Conservation (phyloP, 1,140 invertebrate species). For the Apocrypta bakeri region DNA sequence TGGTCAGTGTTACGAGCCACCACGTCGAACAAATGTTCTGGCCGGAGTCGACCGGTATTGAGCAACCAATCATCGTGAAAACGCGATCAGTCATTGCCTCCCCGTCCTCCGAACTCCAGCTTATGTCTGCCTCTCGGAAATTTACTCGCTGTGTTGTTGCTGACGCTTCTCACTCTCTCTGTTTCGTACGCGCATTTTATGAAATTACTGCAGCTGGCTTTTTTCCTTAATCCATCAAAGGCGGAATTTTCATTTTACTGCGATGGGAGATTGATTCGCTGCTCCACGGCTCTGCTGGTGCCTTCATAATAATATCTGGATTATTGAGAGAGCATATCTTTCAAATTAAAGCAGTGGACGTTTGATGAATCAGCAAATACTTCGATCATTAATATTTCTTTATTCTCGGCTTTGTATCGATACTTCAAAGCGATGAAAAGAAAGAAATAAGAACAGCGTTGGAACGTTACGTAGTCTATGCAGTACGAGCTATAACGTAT, state of each 20-base stretch:
- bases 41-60: conserved; percentile 59
- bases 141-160: conserved; percentile 1
- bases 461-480: neutral
- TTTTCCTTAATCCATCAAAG: conserved; percentile 39
- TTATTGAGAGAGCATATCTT: neutral
- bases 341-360: neutral
- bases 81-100: conserved; percentile 65
- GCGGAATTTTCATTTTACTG: conserved; percentile 18
- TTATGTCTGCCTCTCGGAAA: conserved; percentile 12
- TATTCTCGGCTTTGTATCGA: neutral
- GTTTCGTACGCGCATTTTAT: neutral
- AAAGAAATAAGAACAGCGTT: neutral
- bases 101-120: conserved; percentile 25
- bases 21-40: conserved; percentile 70
- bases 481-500: neutral
- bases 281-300: neutral
- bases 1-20: conserved; percentile 69
- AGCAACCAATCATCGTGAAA: conserved; percentile 68
- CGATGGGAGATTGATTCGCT: conserved; percentile 30
- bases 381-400: neutral
- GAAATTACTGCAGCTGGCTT: conserved; percentile 32
- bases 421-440: neutral
- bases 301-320: neutral
- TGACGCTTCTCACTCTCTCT: neutral
- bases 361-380: neutral